These are phyloP conservation scores for Chloroclystis v-ata DNA, from an alignment of 2,888 invertebrate genomes.

Conservation along the genomic window DNA sequence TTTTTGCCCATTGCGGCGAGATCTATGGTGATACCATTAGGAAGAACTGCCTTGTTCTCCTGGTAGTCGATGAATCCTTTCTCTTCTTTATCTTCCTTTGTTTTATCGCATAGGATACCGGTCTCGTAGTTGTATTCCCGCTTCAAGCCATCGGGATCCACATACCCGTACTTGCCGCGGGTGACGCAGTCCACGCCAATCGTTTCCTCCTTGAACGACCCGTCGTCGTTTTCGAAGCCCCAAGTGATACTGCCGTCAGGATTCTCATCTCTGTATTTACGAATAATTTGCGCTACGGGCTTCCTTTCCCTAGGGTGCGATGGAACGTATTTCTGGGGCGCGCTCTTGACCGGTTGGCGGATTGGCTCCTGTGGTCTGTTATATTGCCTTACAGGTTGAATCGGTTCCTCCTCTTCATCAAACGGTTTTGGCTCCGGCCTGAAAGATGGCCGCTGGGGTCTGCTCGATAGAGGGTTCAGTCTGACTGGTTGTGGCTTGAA, in stretches of 20 bases:
- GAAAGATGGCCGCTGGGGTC: slow-evolving; percentile 74
- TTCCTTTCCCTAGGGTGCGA: slow-evolving; percentile 76
- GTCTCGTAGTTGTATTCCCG: slow-evolving; percentile 90
- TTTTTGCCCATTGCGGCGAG: slow-evolving; percentile 84
- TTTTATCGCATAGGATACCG: slow-evolving; percentile 84
- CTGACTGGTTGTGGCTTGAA: slow-evolving; percentile 63
- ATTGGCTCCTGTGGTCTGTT: slow-evolving; percentile 62
- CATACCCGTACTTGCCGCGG: slow-evolving; percentile 89
- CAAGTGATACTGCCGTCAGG: slow-evolving; percentile 89
- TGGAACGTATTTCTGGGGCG: slow-evolving; percentile 61
- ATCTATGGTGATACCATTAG: slow-evolving; percentile 85
- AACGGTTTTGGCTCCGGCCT: slow-evolving; percentile 70
- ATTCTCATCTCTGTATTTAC: slow-evolving; percentile 87
- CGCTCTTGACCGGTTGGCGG: slow-evolving; percentile 55
- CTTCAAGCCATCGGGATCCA: slow-evolving; percentile 89
- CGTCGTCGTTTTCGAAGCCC: slow-evolving; percentile 93
- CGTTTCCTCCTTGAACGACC: slow-evolving; percentile 90
- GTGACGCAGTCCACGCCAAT: slow-evolving; percentile 88
- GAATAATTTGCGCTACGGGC: slow-evolving; percentile 84
- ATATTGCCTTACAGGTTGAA: slow-evolving; percentile 69
- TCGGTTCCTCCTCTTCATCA: slow-evolving; percentile 63
- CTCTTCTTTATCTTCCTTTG: slow-evolving; percentile 73
- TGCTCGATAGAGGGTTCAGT: slow-evolving; percentile 66
- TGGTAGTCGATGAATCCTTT: slow-evolving; percentile 85
- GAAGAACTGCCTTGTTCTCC: slow-evolving; percentile 84